Percentiles rank a stretch among this genome's conserved stretches.
Conservation (phyloP, 1,140 invertebrate genomes). For the Anastatus disparis region DNA sequence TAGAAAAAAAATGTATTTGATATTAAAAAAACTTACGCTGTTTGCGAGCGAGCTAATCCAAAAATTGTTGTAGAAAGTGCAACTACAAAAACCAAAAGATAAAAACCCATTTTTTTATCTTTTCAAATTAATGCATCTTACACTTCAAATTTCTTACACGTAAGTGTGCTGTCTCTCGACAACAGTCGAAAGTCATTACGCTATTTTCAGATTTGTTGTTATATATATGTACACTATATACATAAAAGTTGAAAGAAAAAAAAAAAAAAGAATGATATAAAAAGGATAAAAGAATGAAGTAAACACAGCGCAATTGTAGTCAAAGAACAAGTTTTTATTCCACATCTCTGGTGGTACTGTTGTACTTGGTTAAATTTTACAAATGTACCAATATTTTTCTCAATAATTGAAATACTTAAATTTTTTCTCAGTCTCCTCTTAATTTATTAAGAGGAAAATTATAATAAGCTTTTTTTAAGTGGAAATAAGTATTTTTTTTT, state of each 20-base stretch:
- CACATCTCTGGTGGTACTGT: constrained; percentile 18
- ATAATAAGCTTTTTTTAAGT: background rate
- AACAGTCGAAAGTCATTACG: constrained; percentile 22
- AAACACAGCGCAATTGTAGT: constrained; percentile 10
- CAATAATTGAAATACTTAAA: constrained; percentile 23
- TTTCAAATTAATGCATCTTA: constrained; percentile 28
- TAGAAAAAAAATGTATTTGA: background rate
- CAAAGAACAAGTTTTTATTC: constrained; percentile 39
- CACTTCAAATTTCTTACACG: constrained; percentile 19
- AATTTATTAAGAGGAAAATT: constrained; percentile 21
- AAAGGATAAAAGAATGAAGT: background rate
- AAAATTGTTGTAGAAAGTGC: constrained; percentile 48
- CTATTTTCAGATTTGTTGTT: constrained; percentile 20
- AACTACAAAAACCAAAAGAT: constrained; percentile 42
- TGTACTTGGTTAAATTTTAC: constrained; percentile 34
- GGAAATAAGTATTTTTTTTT: constrained; percentile 24
- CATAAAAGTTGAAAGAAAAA: background rate
- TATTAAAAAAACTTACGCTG: constrained; percentile 39
- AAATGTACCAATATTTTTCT: constrained; percentile 23
- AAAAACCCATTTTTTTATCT: constrained; percentile 49
- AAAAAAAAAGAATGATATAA: background rate
- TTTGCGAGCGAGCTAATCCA: constrained; percentile 43
- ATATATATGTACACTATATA: background rate
- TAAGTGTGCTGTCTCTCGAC: constrained; percentile 20
- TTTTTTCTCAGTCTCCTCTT: constrained; percentile 25